A percentile compares a stretch with the other conserved stretches of the same genome.
Conservation (phyloP, 2,888 invertebrate species). For the Halocaridina rubra region DNA sequence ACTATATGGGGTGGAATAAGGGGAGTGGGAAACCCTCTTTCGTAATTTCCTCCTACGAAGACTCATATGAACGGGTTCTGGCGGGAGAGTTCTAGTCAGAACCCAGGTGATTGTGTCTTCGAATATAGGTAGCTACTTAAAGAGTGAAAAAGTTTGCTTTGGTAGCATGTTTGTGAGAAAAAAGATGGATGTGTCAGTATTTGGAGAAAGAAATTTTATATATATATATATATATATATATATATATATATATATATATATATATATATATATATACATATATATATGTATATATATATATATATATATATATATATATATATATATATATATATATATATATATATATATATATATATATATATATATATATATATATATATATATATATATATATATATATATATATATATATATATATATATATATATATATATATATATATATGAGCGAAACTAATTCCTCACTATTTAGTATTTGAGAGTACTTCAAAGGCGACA, state of each 20-base stretch:
- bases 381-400: constrained; percentile 8
- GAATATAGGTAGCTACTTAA: no score
- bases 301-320: neutral
- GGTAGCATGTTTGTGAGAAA: no score
- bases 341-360: constrained; percentile 1
- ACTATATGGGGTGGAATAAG: no score
- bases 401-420: neutral
- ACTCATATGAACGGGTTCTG: no score
- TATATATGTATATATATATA: constrained; percentile 4
- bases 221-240: constrained; percentile 8
- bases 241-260: constrained; percentile 8
- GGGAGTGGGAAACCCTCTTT: no score
- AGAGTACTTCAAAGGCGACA: no score
- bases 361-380: constrained; percentile 8
- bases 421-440: constrained; percentile 5
- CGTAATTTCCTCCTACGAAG: no score
- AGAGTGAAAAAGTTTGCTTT: no score
- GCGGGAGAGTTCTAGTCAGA: no score
- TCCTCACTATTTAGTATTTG: no score
- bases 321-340: neutral
- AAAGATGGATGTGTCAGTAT: neutral
- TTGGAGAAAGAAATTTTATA: neutral
- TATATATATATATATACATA: constrained; percentile 4
- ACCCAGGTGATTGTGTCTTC: no score
- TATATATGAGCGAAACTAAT: no score